A percentile compares a stretch with the other conserved stretches of the same genome.
Conservation (phyloP, 35 echinoderm and acorn worm species). For the Ptychodera flava region DNA sequence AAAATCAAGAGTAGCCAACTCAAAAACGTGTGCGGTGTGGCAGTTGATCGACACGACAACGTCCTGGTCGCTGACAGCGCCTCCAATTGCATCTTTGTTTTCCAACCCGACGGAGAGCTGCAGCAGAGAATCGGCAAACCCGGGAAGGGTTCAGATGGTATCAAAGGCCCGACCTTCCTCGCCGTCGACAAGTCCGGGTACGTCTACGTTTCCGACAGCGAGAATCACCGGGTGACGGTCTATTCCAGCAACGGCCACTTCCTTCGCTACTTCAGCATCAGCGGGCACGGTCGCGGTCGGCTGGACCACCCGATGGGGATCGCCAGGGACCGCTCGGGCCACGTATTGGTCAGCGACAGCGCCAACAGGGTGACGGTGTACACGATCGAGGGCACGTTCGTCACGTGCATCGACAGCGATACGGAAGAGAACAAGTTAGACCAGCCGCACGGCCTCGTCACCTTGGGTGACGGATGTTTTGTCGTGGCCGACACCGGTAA, state of each 20-base stretch:
- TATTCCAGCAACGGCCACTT: background rate
- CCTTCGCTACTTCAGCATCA: background rate
- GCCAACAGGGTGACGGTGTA: background rate
- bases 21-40: background rate
- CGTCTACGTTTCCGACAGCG: background rate
- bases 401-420: background rate
- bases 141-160: background rate
- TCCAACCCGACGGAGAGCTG: background rate
- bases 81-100: background rate
- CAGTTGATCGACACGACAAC: background rate
- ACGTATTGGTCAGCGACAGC: background rate
- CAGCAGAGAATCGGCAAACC: background rate
- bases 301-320: background rate
- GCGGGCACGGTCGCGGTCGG: background rate
- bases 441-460: background rate
- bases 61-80: background rate
- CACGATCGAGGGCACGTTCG: background rate
- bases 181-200: background rate
- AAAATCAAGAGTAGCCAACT: background rate
- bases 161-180: background rate
- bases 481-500: background rate
- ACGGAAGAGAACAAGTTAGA: background rate
- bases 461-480: background rate
- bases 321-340: background rate
- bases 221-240: background rate